These are phyloP conservation scores for Coregonus ussuriensis DNA, from an alignment of 2,797 vertebrate species.

Conservation along the genomic window DNA sequence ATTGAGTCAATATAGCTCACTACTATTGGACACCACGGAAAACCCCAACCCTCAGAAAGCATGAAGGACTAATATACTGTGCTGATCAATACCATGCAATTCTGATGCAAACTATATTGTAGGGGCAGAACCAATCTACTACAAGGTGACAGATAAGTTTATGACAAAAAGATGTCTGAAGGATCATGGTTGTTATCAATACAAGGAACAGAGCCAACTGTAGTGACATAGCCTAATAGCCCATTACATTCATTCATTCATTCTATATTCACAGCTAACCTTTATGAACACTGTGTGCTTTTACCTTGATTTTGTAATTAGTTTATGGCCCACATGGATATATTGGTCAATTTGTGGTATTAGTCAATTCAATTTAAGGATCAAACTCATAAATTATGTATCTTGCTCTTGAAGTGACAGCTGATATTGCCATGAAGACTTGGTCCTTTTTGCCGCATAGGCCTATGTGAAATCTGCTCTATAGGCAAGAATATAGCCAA, in stretches of 20 bases:
- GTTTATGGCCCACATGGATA: neutral
- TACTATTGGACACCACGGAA: too few species aligned
- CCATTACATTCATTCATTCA: neutral
- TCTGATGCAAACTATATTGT: neutral
- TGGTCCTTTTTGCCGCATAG: constrained; percentile 1
- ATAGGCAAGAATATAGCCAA: neutral
- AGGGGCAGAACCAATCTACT: neutral
- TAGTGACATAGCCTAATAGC: neutral
- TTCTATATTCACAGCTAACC: neutral
- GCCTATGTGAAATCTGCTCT: neutral
- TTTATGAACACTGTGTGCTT: neutral
- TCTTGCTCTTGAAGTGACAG: neutral
- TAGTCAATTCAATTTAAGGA: neutral
- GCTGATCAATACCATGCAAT: too few species aligned
- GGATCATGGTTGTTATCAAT: neutral
- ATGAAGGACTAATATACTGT: too few species aligned
- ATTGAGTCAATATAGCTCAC: too few species aligned
- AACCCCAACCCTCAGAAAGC: too few species aligned
- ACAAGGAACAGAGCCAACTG: neutral
- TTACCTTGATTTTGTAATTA: neutral
- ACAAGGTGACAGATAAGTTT: neutral
- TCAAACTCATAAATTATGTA: constrained; percentile 16
- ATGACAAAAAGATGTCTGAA: neutral
- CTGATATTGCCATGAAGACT: constrained; percentile 3
- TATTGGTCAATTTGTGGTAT: neutral